Percentiles rank a stretch among this genome's conserved stretches.
phyloP scores from a whole-genome alignment of 1,140 invertebrate genomes.

The Trachelipus rathkii region DNA sequence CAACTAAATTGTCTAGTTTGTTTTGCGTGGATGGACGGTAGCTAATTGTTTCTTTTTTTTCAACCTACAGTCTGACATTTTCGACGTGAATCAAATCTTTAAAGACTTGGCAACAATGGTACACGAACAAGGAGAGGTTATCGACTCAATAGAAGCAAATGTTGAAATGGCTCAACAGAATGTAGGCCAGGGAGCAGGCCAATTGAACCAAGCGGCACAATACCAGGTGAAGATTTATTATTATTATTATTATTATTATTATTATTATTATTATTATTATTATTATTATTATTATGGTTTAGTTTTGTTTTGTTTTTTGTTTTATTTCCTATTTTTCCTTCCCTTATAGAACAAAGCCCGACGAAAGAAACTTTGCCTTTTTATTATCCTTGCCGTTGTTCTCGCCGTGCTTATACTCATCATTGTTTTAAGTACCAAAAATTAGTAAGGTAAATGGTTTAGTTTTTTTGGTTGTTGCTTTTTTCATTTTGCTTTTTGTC shows the following conservation, averaged over 20 bases:
- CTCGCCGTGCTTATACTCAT: conserved; percentile 68
- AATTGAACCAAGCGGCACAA: conserved; percentile 73
- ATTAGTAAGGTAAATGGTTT: too few species aligned
- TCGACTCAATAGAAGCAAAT: conserved; percentile 95
- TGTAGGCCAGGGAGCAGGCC: conserved; percentile 73
- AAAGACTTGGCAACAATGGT: conserved; percentile 91
- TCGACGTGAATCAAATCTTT: conserved; percentile 96
- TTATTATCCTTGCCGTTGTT: conserved; percentile 62
- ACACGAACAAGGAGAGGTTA: conserved; percentile 92
- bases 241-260: too few species aligned
- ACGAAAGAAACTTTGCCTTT: conserved; percentile 76
- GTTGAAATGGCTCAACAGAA: conserved; percentile 85
- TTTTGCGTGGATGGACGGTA: conserved; percentile 16
- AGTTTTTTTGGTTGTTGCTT: too few species aligned
- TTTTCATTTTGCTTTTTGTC: too few species aligned
- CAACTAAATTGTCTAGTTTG: conserved; percentile 20
- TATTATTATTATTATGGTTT: conserved; percentile 27
- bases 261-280: conserved; percentile 32
- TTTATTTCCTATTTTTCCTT: conserved; percentile 47
- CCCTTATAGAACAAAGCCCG: conserved; percentile 71
- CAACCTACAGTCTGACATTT: conserved; percentile 75
- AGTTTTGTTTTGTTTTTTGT: conserved; percentile 38
- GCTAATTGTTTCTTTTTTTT: conserved; percentile 47
- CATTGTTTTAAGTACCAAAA: conserved; percentile 50
- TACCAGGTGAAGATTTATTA: conserved; percentile 62